phyloP scores from a whole-genome alignment of 2,113 vertebrate species.

The Deroptyus accipitrinus region DNA sequence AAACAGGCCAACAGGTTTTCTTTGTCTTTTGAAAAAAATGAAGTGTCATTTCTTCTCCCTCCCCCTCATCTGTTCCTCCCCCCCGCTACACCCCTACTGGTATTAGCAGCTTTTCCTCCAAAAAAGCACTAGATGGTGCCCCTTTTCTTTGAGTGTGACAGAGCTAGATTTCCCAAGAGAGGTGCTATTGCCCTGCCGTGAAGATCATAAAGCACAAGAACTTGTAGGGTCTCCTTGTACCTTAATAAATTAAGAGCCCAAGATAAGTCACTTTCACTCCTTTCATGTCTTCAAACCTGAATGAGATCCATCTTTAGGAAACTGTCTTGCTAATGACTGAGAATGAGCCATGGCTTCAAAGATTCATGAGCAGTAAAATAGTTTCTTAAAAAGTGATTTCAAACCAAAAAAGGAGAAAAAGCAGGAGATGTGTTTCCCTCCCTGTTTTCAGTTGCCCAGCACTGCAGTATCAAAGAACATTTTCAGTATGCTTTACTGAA shows the following conservation, averaged over 20 bases:
- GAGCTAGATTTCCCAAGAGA: constrained; percentile 63
- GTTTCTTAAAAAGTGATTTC: not conserved
- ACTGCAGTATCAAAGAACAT: not conserved
- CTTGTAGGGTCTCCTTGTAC: not conserved
- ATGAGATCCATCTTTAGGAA: not conserved
- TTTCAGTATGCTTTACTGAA: not conserved
- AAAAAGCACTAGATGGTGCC: constrained; percentile 95
- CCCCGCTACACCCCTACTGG: not conserved
- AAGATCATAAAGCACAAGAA: constrained; percentile 45
- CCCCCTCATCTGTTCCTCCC: not conserved
- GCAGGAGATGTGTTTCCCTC: not conserved
- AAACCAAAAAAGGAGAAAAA: not conserved
- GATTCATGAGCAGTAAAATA: not conserved
- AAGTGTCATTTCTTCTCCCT: constrained; percentile 49
- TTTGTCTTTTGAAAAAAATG: constrained; percentile 51
- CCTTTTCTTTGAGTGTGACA: constrained; percentile 81
- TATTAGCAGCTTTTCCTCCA: constrained; percentile 77
- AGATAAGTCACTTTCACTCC: not conserved
- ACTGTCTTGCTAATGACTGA: not conserved
- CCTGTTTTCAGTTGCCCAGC: not conserved
- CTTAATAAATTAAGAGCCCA: not conserved
- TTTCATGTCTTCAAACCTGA: not conserved
- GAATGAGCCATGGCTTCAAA: not conserved
- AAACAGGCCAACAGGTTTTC: constrained; percentile 64
- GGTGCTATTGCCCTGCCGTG: constrained; percentile 48